These are phyloP conservation scores for Cheumatopsyche charites DNA, from an alignment of 1,140 invertebrate genomes.

Conservation along the genomic window DNA sequence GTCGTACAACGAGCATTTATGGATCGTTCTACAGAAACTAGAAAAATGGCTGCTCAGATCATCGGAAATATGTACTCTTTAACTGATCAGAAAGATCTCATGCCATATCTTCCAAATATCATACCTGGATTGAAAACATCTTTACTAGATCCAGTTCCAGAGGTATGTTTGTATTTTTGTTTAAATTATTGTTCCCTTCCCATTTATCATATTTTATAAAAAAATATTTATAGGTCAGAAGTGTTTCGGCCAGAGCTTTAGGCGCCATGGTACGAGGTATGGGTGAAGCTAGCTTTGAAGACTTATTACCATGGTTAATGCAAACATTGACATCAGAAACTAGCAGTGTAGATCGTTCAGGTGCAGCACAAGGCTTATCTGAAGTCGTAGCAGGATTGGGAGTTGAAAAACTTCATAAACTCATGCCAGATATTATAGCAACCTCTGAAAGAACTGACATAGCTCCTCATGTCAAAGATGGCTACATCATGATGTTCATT, in stretches of 20 bases:
- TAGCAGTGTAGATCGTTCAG: slow-evolving; percentile 94
- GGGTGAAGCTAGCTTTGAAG: slow-evolving; percentile 94
- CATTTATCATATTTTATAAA: slow-evolving; percentile 13
- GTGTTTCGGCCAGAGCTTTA: slow-evolving; percentile 90
- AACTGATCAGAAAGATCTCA: slow-evolving; percentile 97
- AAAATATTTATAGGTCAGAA: slow-evolving; percentile 67
- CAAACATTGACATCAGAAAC: slow-evolving; percentile 95
- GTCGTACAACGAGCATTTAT: slow-evolving; percentile 97
- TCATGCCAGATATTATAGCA: slow-evolving; percentile 98
- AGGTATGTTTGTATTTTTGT: slow-evolving; percentile 63
- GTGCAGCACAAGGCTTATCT: slow-evolving; percentile 95
- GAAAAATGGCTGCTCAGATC: slow-evolving; percentile 99
- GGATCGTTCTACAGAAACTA: slow-evolving; percentile 95
- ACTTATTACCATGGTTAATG: slow-evolving; percentile 97
- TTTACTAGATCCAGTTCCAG: slow-evolving; percentile 96
- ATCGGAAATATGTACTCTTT: slow-evolving; percentile 99
- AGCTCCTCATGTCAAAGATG: slow-evolving; percentile 97
- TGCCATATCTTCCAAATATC: slow-evolving; percentile 95
- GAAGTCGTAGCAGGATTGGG: slow-evolving; percentile 96
- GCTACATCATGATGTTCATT: slow-evolving; percentile 99
- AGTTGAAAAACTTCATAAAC: slow-evolving; percentile 90
- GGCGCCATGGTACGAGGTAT: slow-evolving; percentile 97
- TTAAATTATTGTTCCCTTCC: neutral
- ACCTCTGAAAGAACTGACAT: slow-evolving; percentile 95
- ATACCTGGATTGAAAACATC: slow-evolving; percentile 97